phyloP scores from a whole-genome alignment of 2,797 vertebrate species.

The Onychomys torridus region DNA sequence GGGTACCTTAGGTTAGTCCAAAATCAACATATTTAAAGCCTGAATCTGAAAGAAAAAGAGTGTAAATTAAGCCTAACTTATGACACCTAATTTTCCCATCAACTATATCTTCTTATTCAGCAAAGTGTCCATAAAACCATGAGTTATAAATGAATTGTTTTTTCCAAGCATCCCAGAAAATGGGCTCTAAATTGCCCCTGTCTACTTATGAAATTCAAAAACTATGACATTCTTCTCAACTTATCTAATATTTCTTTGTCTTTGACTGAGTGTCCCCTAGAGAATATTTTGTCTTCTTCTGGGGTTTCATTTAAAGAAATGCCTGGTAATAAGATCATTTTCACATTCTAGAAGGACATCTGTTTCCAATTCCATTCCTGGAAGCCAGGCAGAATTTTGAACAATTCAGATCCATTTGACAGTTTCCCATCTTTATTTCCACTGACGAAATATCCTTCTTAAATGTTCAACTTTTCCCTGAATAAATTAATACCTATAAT shows the following conservation, averaged over 20 bases:
- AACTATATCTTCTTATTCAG: constrained; percentile 23
- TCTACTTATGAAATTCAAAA: constrained; percentile 65
- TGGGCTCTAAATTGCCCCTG: constrained; percentile 26
- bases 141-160: constrained; percentile 35
- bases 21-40: not conserved
- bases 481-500: constrained; percentile 68
- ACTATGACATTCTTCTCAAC: constrained; percentile 53
- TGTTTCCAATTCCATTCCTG: constrained; percentile 81
- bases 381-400: constrained; percentile 76
- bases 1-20: constrained; percentile 2
- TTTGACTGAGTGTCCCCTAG: constrained; percentile 50
- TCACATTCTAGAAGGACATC: constrained; percentile 79
- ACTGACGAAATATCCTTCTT: constrained; percentile 58
- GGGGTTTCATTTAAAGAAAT: constrained; percentile 76
- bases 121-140: constrained; percentile 53
- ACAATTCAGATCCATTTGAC: constrained; percentile 61
- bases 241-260: constrained; percentile 62
- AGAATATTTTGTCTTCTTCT: constrained; percentile 57
- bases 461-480: constrained; percentile 66
- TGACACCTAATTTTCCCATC: constrained; percentile 53
- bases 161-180: constrained; percentile 30
- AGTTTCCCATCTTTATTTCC: constrained; percentile 70
- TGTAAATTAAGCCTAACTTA: not conserved
- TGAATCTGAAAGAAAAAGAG: constrained; percentile 40
- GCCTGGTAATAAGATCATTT: constrained; percentile 83